Conservation (phyloP, 2,113 vertebrate genomes). For the Scolopax mira region DNA sequence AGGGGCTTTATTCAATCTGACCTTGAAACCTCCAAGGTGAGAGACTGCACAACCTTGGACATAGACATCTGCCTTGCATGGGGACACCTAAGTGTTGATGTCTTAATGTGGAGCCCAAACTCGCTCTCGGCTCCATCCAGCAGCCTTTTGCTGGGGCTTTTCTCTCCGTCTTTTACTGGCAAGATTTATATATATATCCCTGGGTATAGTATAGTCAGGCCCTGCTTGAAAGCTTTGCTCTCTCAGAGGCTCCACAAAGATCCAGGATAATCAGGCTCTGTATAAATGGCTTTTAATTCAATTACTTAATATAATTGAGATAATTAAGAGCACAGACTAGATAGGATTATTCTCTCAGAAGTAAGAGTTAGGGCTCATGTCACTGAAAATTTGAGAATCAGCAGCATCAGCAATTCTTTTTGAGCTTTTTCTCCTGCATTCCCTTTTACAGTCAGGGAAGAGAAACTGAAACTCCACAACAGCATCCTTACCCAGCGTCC, state of each 20-base stretch:
- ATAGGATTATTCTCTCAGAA: constrained; percentile 1
- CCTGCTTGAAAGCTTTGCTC: background rate
- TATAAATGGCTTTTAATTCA: background rate
- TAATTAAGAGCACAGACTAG: background rate
- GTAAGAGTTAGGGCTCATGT: background rate
- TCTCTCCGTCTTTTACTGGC: background rate
- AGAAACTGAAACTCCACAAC: background rate
- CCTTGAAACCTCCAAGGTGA: background rate
- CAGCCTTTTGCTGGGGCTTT: background rate
- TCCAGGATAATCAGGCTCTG: background rate
- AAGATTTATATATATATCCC: background rate
- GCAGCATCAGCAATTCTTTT: background rate
- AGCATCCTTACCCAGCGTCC: background rate
- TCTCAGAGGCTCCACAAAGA: background rate
- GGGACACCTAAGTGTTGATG: accelerated
- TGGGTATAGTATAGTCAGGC: background rate
- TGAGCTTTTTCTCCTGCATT: background rate
- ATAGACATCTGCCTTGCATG: background rate
- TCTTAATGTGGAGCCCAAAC: background rate
- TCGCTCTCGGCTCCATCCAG: background rate
- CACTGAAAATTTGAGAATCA: background rate
- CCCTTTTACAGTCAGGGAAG: background rate
- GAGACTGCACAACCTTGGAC: background rate
- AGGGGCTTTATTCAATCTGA: background rate
- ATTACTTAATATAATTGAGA: constrained; percentile 15